Evolutionary conservation across 2,797 vertebrate species (phyloP), one percentile per base, ranked within the genome.

Genomic region (Podarcis lilfordi): DNA sequence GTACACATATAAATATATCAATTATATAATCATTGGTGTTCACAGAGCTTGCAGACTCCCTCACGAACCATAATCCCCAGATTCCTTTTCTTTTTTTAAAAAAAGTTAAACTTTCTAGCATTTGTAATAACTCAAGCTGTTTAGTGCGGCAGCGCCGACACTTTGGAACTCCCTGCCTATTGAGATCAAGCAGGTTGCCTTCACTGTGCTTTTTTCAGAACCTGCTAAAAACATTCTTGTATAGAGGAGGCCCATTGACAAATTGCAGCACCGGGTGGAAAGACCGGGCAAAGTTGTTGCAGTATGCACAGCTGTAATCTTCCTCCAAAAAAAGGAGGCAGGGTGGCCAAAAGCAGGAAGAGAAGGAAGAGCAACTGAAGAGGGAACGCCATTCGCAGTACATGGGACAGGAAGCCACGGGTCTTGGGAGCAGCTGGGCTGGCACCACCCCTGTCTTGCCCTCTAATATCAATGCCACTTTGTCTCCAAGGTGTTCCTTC

Each of bases 251-350:
- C 2, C 99, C 98, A 0, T 98, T 99, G 96, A 97, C 98, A 93
- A 99, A 99, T 71, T 95, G 96, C 90, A 99, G 97, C 99, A 99
- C 99, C 23, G 98, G 98, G 94, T 99, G 98, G 91, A 99, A 99
- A 82, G 99, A 99, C 68, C 97, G 97, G 85, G 98, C 98, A 0
- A 99, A 99, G 97, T 99, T 99, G 96, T 99, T 99, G 95, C 98
- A 97, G 83, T 97, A 97, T 0, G 97, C 96, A 78, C 99, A 99
- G 97, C 98, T 98, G 97, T 97, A 98, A 92, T 98, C 97, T 0
- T 98, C 97, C 8, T 98, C 97, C 0, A 97, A 97, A 61, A 96
- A 95, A 95, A 0, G 98, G 98, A 72, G 99, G 95, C 96, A 98
- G 94, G 93, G 97, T 98, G 84, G 97, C 96, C 93, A 99, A 95